Percentiles rank a stretch among this genome's conserved stretches.
These are phyloP conservation scores for Blennius ocellaris DNA, from an alignment of 2,113 vertebrate species.

Conservation along the genomic window DNA sequence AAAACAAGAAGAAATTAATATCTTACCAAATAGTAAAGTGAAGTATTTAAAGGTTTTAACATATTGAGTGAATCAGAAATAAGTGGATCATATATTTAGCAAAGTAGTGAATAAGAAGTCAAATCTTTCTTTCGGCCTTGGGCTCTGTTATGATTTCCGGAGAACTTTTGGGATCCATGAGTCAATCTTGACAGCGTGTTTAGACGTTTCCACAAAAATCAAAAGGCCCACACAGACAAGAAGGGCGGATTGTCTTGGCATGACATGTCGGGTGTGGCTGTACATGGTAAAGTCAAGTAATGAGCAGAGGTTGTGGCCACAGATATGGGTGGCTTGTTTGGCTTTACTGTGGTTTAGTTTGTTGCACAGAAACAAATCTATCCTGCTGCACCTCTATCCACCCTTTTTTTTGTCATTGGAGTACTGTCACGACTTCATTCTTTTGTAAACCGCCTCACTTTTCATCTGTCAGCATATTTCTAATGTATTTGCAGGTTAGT, in stretches of 20 bases:
- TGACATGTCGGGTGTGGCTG: conserved; percentile 21
- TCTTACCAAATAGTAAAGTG: no score
- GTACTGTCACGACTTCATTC: not conserved
- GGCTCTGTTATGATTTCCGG: not conserved
- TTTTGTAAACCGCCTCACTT: no score
- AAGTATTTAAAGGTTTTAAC: no score
- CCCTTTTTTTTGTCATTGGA: not conserved
- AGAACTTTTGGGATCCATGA: conserved; percentile 1
- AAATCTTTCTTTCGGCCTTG: not conserved
- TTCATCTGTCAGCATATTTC: no score
- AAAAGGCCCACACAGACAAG: not conserved
- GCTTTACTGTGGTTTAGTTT: conserved; percentile 23
- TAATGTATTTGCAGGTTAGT: not conserved
- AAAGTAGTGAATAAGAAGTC: not conserved
- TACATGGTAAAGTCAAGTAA: not conserved
- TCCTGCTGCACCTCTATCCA: not conserved
- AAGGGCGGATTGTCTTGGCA: conserved; percentile 16
- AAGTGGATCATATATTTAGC: not conserved
- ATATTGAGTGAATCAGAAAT: no score
- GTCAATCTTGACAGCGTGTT: conserved; percentile 3
- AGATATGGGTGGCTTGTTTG: not conserved
- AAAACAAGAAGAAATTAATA: no score
- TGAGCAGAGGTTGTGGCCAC: conserved; percentile 11
- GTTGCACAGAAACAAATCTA: conserved; percentile 5
- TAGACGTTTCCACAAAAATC: conserved; percentile 24